Percentiles rank a stretch among this genome's conserved stretches.
phyloP scores from a whole-genome alignment of 1,140 invertebrate genomes.

The Nomia melanderi region DNA sequence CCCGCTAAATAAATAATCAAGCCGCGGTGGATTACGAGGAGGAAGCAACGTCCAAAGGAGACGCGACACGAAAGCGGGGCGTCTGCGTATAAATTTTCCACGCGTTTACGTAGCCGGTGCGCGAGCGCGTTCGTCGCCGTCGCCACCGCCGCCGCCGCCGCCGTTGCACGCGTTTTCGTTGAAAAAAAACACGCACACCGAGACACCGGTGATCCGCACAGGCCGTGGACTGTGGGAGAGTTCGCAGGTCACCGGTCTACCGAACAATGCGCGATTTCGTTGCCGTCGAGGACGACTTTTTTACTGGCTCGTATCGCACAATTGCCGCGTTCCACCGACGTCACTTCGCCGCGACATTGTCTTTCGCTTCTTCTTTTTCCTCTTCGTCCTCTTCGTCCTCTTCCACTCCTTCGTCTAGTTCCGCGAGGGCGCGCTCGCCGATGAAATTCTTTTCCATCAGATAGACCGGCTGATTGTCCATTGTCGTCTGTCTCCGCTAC shows the following conservation, averaged over 20 bases:
- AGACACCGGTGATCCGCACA: not conserved
- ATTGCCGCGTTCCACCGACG: conserved; percentile 52
- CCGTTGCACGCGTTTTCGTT: conserved; percentile 24
- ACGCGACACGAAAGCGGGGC: not conserved
- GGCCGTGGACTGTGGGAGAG: conserved; percentile 73
- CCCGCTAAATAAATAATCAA: no score
- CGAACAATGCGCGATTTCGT: conserved; percentile 74
- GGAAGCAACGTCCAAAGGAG: no score
- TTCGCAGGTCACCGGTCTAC: conserved; percentile 77
- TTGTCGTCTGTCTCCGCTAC: not conserved
- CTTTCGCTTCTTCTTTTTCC: not conserved
- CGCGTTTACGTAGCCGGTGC: not conserved
- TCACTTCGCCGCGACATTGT: conserved; percentile 30
- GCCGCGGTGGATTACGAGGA: no score
- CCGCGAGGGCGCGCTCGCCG: not conserved
- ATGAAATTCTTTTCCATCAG: conserved; percentile 23
- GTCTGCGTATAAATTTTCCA: conserved; percentile 9
- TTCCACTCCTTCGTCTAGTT: not conserved
- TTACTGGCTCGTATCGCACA: conserved; percentile 58
- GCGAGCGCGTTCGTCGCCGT: no score
- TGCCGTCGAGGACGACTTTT: conserved; percentile 66
- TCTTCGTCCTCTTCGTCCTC: conserved; percentile 6
- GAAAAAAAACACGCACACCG: conserved; percentile 25
- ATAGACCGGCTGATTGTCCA: conserved; percentile 17
- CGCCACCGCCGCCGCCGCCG: no score